Evolutionary conservation across 2,113 vertebrate genomes (phyloP).

Genomic region (Aplodontia rufa): DNA sequence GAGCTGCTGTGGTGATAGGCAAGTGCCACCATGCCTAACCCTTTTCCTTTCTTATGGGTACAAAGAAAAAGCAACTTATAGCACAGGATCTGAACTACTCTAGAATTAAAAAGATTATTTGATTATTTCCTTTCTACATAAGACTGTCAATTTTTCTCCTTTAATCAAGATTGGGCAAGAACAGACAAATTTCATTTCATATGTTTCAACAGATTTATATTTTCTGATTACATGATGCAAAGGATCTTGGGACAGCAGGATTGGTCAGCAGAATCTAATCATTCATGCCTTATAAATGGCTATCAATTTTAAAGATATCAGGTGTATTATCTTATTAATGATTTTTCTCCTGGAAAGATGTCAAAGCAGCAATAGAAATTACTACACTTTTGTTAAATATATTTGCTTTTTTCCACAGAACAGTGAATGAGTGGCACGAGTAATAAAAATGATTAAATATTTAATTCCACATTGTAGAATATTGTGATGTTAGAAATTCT

Average conservation of each 20-base stretch:
- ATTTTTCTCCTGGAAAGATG: slow-evolving; percentile 18
- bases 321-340: slow-evolving; percentile 29
- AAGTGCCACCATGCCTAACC: no score
- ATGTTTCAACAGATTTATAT: slow-evolving; percentile 23
- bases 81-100: background rate
- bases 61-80: background rate
- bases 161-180: slow-evolving; percentile 38
- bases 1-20: no score
- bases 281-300: background rate
- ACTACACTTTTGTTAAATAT: slow-evolving; percentile 21
- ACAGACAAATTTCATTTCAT: slow-evolving; percentile 13
- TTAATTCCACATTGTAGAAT: slow-evolving; percentile 9
- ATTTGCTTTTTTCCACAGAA: background rate
- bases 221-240: slow-evolving; percentile 36
- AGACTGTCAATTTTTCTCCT: background rate
- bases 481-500: slow-evolving; percentile 2
- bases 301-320: slow-evolving; percentile 33
- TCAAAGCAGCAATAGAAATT: background rate
- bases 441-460: slow-evolving; percentile 27
- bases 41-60: background rate
- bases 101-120: background rate
- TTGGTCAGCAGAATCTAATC: background rate
- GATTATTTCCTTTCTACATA: slow-evolving; percentile 9
- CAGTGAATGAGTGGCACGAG: slow-evolving; percentile 22
- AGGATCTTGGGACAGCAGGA: background rate